phyloP scores from a whole-genome alignment of 2,888 invertebrate genomes.

The Bedellia somnulentella region DNA sequence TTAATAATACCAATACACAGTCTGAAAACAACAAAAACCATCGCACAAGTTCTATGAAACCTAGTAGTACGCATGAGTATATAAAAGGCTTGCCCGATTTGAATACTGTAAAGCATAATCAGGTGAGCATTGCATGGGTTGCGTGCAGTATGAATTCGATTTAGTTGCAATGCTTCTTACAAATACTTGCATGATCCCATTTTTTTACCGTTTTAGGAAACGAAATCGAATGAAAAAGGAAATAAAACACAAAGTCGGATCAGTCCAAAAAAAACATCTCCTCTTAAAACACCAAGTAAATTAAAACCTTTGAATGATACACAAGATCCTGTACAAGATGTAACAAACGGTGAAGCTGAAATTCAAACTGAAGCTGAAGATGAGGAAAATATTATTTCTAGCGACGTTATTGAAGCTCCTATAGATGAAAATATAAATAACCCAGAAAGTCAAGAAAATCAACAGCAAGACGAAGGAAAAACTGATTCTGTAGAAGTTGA shows the following conservation, averaged over 20 bases:
- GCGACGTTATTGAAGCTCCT: background rate
- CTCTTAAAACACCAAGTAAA: background rate
- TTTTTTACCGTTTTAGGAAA: conserved; percentile 6
- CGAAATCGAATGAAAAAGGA: background rate
- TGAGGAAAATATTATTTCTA: conserved; percentile 14
- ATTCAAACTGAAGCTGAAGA: conserved; percentile 11
- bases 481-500: conserved; percentile 3
- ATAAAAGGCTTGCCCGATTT: conserved; percentile 44
- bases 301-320: background rate
- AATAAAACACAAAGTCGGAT: background rate
- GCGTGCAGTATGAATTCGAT: conserved; percentile 2
- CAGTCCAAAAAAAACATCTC: background rate
- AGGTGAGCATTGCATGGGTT: conserved; percentile 6
- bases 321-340: background rate
- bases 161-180: conserved; percentile 6
- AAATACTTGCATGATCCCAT: conserved; percentile 3
- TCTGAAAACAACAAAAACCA: conserved; percentile 30
- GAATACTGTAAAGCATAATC: conserved; percentile 27
- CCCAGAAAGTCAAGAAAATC: conserved; percentile 10
- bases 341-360: background rate
- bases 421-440: conserved; percentile 13
- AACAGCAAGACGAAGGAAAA: conserved; percentile 7
- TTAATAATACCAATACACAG: conserved; percentile 31
- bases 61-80: conserved; percentile 45
- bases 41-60: conserved; percentile 30